Base-by-base conservation (phyloP, 2,888 invertebrate species). In the Hemicrepidius hirtus region DNA sequence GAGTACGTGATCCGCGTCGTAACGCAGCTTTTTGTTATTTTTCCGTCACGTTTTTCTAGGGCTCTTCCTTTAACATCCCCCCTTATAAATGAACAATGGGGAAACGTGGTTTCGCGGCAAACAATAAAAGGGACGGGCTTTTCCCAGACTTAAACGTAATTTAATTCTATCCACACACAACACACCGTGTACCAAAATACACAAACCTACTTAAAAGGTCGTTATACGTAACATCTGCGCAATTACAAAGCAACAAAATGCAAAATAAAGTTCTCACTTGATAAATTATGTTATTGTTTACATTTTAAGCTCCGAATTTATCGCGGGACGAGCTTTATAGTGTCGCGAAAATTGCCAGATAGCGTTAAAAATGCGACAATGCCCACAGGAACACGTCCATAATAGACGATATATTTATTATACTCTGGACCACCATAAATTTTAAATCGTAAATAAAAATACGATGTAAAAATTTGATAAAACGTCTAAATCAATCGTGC, bases 401-500 rank as follows among this genome's bases (percentile, higher is more conserved):
- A 74, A 74, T 74, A 65, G 68, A 60, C 49, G 63, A 50, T 68
- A 65, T 63, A 74, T 74, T 71, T 74, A 74, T 74, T 74, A 59
- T 41, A 71, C 74, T 74, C 74, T 32, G 28, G 66, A 68, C 74
- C 24, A 60, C 63, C 67, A 71, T 74, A 74, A 74, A 74, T 74
- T 74, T 71, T 68, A 74, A 71, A 71, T 64, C 59, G 68, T 63
- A 74, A 74, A 71, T 65, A 74, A 71, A 71, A 74, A 64, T 64
- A 20, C 60, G 65, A 73, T 69, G 63, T 62, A 63, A 60, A 73
- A 73, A 69, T 73, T 69, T 68, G 73, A 73, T 73, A 73, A 68
- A 71, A 70, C 57, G 50, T 68, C 74, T 66, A 65, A 71, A 74
- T 74, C 68, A 66, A 68, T 74, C 55, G 62, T 13, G 57, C 50